phyloP scores from a whole-genome alignment of 1,140 invertebrate species.

The Linepithema humile region DNA sequence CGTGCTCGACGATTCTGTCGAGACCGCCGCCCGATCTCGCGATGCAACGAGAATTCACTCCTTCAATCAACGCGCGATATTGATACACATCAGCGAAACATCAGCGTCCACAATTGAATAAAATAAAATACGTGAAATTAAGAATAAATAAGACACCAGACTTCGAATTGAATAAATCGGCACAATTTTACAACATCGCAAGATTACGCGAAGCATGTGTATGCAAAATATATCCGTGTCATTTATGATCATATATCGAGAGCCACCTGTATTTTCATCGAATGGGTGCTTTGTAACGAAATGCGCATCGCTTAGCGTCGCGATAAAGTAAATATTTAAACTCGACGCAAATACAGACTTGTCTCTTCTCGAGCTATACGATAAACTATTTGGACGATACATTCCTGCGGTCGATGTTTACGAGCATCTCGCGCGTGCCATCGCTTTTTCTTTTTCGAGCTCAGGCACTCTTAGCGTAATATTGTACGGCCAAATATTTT shows the following conservation, averaged over 20 bases:
- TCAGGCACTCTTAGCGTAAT: background rate
- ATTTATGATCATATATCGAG: background rate
- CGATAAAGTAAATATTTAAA: constrained; percentile 39
- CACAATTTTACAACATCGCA: background rate
- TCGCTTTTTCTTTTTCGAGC: constrained; percentile 2
- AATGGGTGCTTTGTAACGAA: constrained; percentile 28
- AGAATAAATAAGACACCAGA: background rate
- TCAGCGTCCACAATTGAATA: background rate
- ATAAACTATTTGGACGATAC: constrained; percentile 46
- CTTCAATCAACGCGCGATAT: background rate
- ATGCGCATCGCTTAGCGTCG: constrained; percentile 23
- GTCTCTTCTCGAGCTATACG: constrained; percentile 5
- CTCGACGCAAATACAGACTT: constrained; percentile 3
- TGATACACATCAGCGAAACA: background rate
- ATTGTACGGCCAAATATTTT: no score
- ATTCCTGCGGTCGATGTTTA: constrained; percentile 14
- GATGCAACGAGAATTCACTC: background rate
- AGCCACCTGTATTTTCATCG: constrained; percentile 20
- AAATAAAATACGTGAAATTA: background rate
- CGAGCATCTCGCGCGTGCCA: constrained; percentile 16
- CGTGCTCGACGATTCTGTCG: constrained; percentile 16
- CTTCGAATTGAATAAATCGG: background rate
- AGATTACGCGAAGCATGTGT: background rate
- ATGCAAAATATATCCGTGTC: background rate
- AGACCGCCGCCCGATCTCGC: background rate